Conservation (phyloP, 2,797 vertebrate genomes). For the Dipus sagitta region DNA sequence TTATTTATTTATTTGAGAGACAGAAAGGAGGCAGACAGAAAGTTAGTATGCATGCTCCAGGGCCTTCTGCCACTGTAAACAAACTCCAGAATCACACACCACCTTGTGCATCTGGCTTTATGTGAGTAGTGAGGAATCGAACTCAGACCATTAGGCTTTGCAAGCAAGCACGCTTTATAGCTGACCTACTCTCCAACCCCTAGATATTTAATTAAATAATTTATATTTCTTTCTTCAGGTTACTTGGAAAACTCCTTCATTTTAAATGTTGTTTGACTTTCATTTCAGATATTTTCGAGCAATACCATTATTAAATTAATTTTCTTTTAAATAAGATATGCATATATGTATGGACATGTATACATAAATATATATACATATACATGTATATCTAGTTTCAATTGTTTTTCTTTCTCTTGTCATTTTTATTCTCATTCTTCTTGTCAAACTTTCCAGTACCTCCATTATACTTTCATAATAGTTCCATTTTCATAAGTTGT, state of each 20-base stretch:
- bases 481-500: background rate
- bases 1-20: background rate
- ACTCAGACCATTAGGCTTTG: too few species aligned
- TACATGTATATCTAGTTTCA: background rate
- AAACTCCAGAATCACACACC: too few species aligned
- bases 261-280: background rate
- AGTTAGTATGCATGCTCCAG: too few species aligned
- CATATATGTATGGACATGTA: too few species aligned
- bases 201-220: background rate
- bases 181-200: too few species aligned
- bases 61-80: too few species aligned
- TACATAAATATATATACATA: background rate
- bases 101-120: too few species aligned
- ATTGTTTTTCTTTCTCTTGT: background rate
- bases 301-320: background rate
- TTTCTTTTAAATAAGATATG: background rate
- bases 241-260: background rate
- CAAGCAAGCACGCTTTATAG: too few species aligned
- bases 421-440: background rate
- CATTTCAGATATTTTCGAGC: background rate
- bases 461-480: background rate
- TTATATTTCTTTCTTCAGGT: background rate
- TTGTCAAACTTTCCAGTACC: background rate
- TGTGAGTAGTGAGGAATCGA: too few species aligned
- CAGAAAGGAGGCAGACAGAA: too few species aligned